Conservation (phyloP, 2,113 vertebrate genomes). For the Harpagus bidentatus region DNA sequence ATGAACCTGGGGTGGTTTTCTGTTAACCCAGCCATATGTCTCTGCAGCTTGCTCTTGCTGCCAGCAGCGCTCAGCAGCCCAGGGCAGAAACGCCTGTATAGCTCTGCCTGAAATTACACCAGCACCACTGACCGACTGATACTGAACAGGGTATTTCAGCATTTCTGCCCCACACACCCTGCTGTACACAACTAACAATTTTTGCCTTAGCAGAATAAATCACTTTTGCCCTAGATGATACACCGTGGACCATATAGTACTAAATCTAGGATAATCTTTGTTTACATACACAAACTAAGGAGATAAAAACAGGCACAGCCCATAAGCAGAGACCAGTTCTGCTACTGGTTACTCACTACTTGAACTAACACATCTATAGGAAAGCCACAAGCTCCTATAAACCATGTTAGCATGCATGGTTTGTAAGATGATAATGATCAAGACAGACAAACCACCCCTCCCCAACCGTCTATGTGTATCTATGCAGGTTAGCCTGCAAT, state of each 20-base stretch:
- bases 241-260: accelerated
- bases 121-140: not conserved
- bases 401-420: not conserved
- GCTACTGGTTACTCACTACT: not conserved
- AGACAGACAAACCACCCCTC: not conserved
- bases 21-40: not conserved
- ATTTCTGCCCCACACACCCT: not conserved
- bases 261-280: not conserved
- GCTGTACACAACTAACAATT: not conserved
- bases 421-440: not conserved
- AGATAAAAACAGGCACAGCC: not conserved
- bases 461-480: not conserved
- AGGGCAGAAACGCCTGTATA: not conserved
- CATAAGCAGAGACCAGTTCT: not conserved
- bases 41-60: not conserved
- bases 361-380: not conserved
- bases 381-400: not conserved
- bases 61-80: not conserved
- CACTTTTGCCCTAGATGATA: not conserved
- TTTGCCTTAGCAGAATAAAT: not conserved
- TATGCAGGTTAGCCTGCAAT: not conserved
- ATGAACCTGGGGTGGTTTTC: not conserved
- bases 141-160: not conserved
- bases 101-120: not conserved
- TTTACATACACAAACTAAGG: not conserved